A percentile compares a stretch with the other conserved stretches of the same genome.
Conservation (phyloP, 2,797 vertebrate genomes). For the Hemitrygon akajei region DNA sequence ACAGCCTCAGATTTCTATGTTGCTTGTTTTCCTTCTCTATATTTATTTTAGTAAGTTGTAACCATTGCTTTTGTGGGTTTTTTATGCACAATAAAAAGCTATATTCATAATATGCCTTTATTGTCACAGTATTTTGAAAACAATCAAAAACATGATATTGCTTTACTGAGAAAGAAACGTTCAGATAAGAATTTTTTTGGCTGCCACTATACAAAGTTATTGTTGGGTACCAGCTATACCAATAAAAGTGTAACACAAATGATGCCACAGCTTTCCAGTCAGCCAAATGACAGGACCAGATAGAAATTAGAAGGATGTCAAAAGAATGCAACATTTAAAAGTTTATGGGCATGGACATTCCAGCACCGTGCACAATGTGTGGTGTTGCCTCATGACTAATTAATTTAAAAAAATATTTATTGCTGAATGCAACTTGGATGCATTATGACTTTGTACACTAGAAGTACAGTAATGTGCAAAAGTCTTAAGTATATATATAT, state of each 20-base stretch:
- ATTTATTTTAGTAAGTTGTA: constrained; percentile 13
- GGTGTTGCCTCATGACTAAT: no score
- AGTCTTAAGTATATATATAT: no score
- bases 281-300: not conserved
- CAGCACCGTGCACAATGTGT: no score
- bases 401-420: no score
- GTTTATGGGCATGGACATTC: not conserved
- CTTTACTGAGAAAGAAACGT: not conserved
- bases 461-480: no score
- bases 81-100: constrained; percentile 33
- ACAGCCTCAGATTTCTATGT: not conserved
- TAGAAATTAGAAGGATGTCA: not conserved
- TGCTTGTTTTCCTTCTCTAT: not conserved
- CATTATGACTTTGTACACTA: no score
- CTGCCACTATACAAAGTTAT: not conserved
- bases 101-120: not conserved
- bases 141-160: not conserved
- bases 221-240: not conserved
- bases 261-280: not conserved
- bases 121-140: not conserved
- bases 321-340: not conserved
- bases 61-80: constrained; percentile 21
- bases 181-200: not conserved
- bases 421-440: no score
- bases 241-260: not conserved